These are phyloP conservation scores for Brienomyrus longianalis DNA, from an alignment of 2,113 vertebrate species.

Conservation along the genomic window DNA sequence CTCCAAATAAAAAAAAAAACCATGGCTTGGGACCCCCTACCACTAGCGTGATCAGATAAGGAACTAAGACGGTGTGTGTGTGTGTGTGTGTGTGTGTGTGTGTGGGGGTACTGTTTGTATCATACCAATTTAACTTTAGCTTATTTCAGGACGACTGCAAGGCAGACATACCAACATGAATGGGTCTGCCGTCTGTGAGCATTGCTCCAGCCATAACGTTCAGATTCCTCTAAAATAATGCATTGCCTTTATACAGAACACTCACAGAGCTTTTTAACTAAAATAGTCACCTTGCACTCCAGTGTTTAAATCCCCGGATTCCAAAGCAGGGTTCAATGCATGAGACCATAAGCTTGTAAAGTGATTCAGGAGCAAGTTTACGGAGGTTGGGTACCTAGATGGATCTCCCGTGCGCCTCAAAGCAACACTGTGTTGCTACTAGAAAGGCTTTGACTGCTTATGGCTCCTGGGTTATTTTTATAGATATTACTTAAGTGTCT, in stretches of 20 bases:
- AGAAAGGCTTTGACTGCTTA: neutral
- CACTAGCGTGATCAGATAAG: neutral
- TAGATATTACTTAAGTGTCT: constrained; percentile 9
- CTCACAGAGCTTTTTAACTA: neutral
- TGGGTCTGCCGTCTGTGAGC: neutral
- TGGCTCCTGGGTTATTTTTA: constrained; percentile 7
- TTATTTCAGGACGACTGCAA: neutral
- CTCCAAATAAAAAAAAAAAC: neutral
- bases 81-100: too few relatives aligned
- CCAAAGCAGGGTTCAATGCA: neutral
- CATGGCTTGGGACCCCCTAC: neutral
- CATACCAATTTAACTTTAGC: neutral
- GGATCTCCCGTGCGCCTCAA: neutral
- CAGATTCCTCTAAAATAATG: neutral
- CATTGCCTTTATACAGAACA: neutral
- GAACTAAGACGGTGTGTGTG: neutral
- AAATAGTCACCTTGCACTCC: neutral
- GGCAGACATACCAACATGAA: neutral
- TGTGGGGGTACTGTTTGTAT: neutral
- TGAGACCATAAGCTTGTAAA: constrained; percentile 10
- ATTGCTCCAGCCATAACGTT: neutral
- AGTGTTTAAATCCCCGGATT: neutral
- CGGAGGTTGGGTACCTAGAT: neutral
- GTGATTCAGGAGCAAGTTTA: neutral
- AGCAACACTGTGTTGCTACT: neutral